Percentiles rank a stretch among this genome's conserved stretches.
phyloP scores from a whole-genome alignment of 2,888 invertebrate species.

The Drosophila niveifrons region DNA sequence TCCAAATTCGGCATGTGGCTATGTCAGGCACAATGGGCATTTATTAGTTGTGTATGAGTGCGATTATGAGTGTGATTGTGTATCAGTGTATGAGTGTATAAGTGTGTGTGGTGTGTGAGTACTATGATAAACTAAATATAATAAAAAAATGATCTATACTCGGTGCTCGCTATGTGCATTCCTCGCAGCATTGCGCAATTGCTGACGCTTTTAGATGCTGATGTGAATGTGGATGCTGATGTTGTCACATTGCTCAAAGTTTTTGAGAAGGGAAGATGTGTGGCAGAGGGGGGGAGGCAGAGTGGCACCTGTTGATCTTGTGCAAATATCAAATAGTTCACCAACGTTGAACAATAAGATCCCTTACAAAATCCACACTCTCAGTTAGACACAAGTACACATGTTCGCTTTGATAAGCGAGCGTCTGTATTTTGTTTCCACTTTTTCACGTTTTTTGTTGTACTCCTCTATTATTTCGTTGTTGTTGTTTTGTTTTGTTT shows the following conservation, averaged over 20 bases:
- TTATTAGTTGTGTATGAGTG: constrained; percentile 5
- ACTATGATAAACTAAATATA: constrained; percentile 5
- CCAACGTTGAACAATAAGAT: constrained; percentile 58
- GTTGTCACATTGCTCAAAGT: constrained; percentile 45
- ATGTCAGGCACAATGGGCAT: neutral
- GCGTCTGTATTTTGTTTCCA: constrained; percentile 11
- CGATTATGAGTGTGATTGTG: neutral
- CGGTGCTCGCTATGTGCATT: constrained; percentile 7
- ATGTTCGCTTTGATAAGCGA: constrained; percentile 58
- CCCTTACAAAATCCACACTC: constrained; percentile 51
- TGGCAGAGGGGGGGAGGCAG: no score
- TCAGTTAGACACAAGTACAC: constrained; percentile 41
- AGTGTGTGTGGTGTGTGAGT: neutral
- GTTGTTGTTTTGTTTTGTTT: constrained; percentile 13
- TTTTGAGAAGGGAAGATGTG: no score
- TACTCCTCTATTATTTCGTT: neutral
- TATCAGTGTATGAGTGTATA: neutral
- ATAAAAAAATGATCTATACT: constrained; percentile 15
- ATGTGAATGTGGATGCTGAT: constrained; percentile 43
- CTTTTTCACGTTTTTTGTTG: constrained; percentile 4
- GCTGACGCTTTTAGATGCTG: constrained; percentile 45
- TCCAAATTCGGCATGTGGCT: constrained; percentile 15
- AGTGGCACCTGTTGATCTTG: constrained; percentile 70
- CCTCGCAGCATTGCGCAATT: constrained; percentile 43
- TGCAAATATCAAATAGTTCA: constrained; percentile 68